Evolutionary conservation across 2,797 vertebrate genomes (phyloP).

Genomic region (Cottoperca gobio): DNA sequence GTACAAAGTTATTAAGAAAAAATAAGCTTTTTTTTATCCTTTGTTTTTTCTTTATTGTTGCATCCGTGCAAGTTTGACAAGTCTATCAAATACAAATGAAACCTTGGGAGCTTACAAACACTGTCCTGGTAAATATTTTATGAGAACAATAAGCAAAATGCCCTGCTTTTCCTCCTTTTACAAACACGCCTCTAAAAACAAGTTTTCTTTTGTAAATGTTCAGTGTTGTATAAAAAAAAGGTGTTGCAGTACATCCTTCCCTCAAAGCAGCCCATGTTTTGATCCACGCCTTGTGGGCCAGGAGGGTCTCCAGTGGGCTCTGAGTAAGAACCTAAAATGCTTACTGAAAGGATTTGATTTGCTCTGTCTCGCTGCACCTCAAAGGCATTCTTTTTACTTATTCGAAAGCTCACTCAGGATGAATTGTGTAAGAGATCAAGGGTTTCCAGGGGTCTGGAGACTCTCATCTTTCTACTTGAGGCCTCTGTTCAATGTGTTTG

Average conservation of each 20-base stretch:
- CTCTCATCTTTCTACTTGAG: conserved; percentile 47
- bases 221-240: conserved; percentile 28
- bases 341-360: conserved; percentile 56
- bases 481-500: conserved; percentile 34
- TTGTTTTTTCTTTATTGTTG: conserved; percentile 28
- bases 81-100: conserved; percentile 73
- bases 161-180: conserved; percentile 54
- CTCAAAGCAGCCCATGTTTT: conserved; percentile 43
- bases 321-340: conserved; percentile 51
- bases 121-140: conserved; percentile 68
- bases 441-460: conserved; percentile 45
- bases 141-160: conserved; percentile 64
- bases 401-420: conserved; percentile 48
- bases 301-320: conserved; percentile 39
- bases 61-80: conserved; percentile 58
- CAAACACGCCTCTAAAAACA: neutral
- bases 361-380: conserved; percentile 42
- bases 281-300: conserved; percentile 39
- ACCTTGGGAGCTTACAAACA: conserved; percentile 50
- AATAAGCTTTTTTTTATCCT: neutral
- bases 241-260: conserved; percentile 28
- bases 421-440: conserved; percentile 52
- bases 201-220: conserved; percentile 4
- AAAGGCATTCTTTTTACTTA: conserved; percentile 50
- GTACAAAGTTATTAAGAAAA: conserved; percentile 34